These are phyloP conservation scores for Bambusicola thoracicus DNA, from an alignment of 2,113 vertebrate genomes.

Conservation along the genomic window DNA sequence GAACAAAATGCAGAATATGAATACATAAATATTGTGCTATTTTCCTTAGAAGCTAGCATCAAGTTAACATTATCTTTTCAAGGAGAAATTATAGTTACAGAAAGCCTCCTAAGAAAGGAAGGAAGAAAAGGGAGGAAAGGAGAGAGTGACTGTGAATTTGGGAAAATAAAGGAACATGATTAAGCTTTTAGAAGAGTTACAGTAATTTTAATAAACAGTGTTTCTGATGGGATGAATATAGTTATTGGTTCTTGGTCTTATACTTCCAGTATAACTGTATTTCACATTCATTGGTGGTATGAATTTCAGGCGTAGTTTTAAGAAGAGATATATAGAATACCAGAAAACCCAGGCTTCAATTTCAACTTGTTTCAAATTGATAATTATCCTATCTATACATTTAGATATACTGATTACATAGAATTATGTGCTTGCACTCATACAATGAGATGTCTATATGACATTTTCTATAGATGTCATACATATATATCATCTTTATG, in stretches of 20 bases:
- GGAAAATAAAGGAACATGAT: neutral
- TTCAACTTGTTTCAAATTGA: neutral
- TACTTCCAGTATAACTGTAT: neutral
- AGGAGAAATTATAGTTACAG: neutral
- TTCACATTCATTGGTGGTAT: neutral
- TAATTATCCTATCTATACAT: neutral
- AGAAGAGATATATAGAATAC: neutral
- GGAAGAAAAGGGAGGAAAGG: neutral
- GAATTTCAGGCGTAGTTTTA: neutral
- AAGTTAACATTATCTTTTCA: neutral
- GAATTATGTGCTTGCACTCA: neutral
- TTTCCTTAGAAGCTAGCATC: neutral
- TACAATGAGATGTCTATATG: neutral
- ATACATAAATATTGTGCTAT: neutral
- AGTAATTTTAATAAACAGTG: neutral
- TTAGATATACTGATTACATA: neutral
- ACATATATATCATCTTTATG: neutral
- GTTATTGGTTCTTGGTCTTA: neutral
- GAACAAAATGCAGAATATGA: neutral
- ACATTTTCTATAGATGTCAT: neutral
- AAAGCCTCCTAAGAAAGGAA: neutral
- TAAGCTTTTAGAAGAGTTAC: neutral
- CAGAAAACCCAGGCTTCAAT: neutral
- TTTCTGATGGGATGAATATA: neutral
- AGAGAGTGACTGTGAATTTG: neutral